Conservation (phyloP, 2,797 vertebrate genomes). For the Epinephelus coioides region DNA sequence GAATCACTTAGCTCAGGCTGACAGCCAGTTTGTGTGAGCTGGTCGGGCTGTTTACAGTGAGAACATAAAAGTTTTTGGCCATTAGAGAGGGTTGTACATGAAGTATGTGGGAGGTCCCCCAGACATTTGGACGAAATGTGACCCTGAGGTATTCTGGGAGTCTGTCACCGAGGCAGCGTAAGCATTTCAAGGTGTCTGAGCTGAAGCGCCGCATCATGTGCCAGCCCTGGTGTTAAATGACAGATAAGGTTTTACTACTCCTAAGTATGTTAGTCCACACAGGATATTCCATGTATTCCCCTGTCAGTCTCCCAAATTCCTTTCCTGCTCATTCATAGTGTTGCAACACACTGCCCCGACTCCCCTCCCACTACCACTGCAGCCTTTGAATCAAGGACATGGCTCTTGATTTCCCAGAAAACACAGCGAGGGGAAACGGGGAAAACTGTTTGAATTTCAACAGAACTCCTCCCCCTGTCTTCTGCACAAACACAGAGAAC, state of each 20-base stretch:
- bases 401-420: constrained; percentile 61
- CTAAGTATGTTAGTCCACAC: constrained; percentile 41
- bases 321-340: constrained; percentile 69
- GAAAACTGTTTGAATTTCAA: constrained; percentile 60
- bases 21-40: constrained; percentile 55
- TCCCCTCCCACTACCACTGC: constrained; percentile 42
- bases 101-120: constrained; percentile 56
- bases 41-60: constrained; percentile 55
- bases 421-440: constrained; percentile 61
- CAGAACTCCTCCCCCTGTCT: constrained; percentile 56
- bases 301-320: constrained; percentile 59
- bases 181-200: constrained; percentile 67
- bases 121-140: constrained; percentile 63
- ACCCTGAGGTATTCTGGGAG: constrained; percentile 76
- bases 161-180: constrained; percentile 60
- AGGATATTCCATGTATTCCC: constrained; percentile 56
- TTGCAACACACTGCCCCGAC: constrained; percentile 32
- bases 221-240: constrained; percentile 53
- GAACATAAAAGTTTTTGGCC: constrained; percentile 41
- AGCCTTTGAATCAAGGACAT: constrained; percentile 58
- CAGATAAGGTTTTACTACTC: constrained; percentile 49
- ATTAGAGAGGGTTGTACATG: constrained; percentile 1
- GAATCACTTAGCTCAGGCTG: constrained; percentile 45
- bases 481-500: constrained; percentile 53
- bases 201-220: constrained; percentile 38